Evolutionary conservation across 2,113 vertebrate species (phyloP).

Genomic region (Malurus alboscapulatus): DNA sequence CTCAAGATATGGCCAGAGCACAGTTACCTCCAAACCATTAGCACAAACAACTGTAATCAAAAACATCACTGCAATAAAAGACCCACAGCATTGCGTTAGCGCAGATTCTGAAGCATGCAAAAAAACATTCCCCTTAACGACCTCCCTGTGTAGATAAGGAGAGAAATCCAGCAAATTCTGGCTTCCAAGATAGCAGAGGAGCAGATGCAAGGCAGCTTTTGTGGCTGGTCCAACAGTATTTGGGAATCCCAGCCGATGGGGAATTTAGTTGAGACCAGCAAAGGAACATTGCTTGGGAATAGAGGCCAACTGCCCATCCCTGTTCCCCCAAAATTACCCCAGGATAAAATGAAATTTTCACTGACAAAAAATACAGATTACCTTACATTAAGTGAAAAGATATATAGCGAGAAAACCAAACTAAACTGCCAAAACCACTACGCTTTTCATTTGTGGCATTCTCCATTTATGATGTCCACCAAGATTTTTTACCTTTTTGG

Average conservation of each 20-base stretch:
- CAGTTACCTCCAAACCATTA: neutral
- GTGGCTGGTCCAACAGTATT: neutral
- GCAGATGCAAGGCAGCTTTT: neutral
- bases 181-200: neutral
- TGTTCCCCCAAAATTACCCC: neutral
- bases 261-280: neutral
- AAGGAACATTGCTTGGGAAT: neutral
- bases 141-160: neutral
- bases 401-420: neutral
- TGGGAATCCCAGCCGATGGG: neutral
- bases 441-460: neutral
- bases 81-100: neutral
- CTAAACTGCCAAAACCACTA: neutral
- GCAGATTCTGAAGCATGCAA: neutral
- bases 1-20: neutral
- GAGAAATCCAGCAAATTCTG: neutral
- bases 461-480: neutral
- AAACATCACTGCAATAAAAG: neutral
- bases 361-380: neutral
- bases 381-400: neutral
- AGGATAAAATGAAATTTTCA: neutral
- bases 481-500: conserved; percentile 12
- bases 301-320: neutral
- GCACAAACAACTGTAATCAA: neutral
- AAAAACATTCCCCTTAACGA: neutral